Percentiles rank a stretch among this genome's conserved stretches.
These are phyloP conservation scores for Hedychridium roseum DNA, from an alignment of 2,888 invertebrate species.

Conservation along the genomic window DNA sequence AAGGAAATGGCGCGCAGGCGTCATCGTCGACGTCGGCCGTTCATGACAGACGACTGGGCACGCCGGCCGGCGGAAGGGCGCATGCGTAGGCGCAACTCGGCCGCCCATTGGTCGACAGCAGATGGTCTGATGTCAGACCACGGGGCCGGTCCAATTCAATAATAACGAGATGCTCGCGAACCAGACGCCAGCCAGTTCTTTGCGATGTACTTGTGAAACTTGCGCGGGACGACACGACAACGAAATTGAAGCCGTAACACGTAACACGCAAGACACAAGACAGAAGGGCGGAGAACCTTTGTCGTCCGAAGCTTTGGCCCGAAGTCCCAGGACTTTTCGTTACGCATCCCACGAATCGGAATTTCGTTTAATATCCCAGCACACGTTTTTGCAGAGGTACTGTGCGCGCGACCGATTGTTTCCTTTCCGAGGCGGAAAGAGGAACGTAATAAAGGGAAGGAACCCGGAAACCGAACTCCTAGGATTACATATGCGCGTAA, in stretches of 20 bases:
- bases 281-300: no score
- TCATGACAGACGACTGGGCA: conserved; percentile 20
- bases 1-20: no score
- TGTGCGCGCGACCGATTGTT: no score
- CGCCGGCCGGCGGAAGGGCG: conserved; percentile 37
- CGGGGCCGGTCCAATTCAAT: conserved; percentile 67
- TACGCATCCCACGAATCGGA: no score
- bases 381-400: no score
- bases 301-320: no score
- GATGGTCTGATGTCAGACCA: conserved; percentile 83
- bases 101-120: conserved; percentile 72
- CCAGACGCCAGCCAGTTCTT: conserved; percentile 43
- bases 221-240: neutral
- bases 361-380: no score
- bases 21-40: no score
- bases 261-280: no score
- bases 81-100: conserved; percentile 55
- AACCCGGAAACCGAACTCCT: conserved; percentile 9
- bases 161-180: conserved; percentile 57
- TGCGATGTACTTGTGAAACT: conserved; percentile 20
- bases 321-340: no score
- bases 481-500: conserved; percentile 46
- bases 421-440: no score
- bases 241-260: neutral
- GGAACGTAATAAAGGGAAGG: no score